phyloP scores from a whole-genome alignment of 2,113 vertebrate species.

The Catharus minimus region DNA sequence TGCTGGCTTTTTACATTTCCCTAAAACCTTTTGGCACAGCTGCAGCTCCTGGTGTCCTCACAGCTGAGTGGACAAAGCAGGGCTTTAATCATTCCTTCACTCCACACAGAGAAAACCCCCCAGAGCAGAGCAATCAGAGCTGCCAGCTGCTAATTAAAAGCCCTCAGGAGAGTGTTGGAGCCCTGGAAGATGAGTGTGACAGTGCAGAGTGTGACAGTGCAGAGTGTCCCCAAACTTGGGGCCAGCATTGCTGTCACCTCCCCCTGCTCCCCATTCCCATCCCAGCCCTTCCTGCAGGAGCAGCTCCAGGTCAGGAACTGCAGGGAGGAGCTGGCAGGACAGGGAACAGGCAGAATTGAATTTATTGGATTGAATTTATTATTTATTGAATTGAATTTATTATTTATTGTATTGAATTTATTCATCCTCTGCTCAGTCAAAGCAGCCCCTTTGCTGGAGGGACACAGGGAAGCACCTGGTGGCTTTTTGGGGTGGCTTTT shows the following conservation, averaged over 20 bases:
- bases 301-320: not conserved
- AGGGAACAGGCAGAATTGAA: rapidly evolving
- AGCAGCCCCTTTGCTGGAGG: not conserved
- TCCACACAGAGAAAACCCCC: not conserved
- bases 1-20: constrained; percentile 41
- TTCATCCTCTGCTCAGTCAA: not conserved
- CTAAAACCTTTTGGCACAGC: constrained; percentile 40
- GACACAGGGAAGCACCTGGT: not conserved
- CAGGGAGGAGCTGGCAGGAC: not conserved
- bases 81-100: not conserved
- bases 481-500: not conserved
- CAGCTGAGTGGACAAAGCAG: not conserved
- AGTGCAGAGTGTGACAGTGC: not conserved
- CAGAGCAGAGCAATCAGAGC: not conserved
- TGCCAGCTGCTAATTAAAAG: constrained; percentile 28
- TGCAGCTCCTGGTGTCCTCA: not conserved
- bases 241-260: not conserved
- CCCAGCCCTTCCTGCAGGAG: not conserved
- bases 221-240: not conserved
- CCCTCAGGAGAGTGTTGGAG: not conserved
- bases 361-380: no score
- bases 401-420: no score
- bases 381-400: no score
- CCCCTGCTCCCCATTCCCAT: not conserved
- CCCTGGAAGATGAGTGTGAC: not conserved